Conservation (phyloP, 92 coral and sea anemone species). For the Siderastrea siderea region DNA sequence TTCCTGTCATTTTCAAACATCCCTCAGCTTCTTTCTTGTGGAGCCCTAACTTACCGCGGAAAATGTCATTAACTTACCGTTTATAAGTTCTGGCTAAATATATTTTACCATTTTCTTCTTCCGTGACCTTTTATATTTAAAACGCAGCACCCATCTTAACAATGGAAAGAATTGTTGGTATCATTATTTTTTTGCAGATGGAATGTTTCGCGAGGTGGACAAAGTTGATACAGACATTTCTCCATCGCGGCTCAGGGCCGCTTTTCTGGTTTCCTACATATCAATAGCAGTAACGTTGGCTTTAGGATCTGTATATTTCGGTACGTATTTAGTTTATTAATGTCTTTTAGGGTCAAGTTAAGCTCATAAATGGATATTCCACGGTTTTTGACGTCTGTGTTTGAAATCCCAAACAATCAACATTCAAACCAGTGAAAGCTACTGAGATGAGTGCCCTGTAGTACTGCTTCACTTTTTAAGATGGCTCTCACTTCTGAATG, state of each 20-base stretch:
- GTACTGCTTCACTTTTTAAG: too few relatives aligned
- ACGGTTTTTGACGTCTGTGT: too few relatives aligned
- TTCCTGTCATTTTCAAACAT: too few relatives aligned
- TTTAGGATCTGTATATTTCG: constrained; percentile 60
- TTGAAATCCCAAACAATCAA: too few relatives aligned
- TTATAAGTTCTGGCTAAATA: background rate
- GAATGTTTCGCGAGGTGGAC: constrained; percentile 72
- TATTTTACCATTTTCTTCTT: background rate
- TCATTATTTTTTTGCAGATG: constrained; percentile 43
- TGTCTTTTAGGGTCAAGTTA: background rate
- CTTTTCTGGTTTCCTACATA: constrained; percentile 42
- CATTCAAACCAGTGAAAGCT: too few relatives aligned
- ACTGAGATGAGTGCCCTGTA: too few relatives aligned
- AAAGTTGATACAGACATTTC: constrained; percentile 69
- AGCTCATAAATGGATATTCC: background rate
- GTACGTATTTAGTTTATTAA: constrained; percentile 40
- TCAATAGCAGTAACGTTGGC: constrained; percentile 57
- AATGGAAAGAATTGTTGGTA: background rate
- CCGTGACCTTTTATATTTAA: background rate
- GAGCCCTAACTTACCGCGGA: too few relatives aligned
- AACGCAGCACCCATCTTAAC: background rate
- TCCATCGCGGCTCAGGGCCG: constrained; percentile 62
- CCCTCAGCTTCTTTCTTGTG: too few relatives aligned
- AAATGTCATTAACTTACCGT: background rate
- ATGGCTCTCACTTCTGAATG: too few relatives aligned